Base-by-base conservation (phyloP, 2,797 vertebrate species). In the Anolis apletophallus region DNA sequence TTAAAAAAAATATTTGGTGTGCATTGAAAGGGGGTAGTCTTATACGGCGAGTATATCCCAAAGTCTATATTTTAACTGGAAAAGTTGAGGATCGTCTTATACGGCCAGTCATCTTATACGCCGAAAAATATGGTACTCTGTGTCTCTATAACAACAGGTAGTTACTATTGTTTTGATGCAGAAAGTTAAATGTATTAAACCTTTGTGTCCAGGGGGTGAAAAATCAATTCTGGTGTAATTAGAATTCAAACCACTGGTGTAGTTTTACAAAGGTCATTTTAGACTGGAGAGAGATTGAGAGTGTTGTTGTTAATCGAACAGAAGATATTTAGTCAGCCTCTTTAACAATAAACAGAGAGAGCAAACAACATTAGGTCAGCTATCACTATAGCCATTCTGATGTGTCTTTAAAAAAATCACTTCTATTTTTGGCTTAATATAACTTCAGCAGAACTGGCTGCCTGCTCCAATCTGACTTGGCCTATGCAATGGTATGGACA, bases 201-300 rank as follows among this genome's bases (percentile, higher is more conserved):
- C 79, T 89, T 90, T 92, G 75, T 80, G 75, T 32, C 88, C 59
- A 82, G 13, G 19, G 23, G 34, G 77, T 23, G 34, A 84, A 90
- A 46, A 92, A 93, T 81, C 91, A 90, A 92, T 90, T 86, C 77
- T 82, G 72, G 76, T 89, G 46, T 87, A 88, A 72, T 69, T 59
- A 87, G 67, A 86, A 88, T 82, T 64, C 83, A 88, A 52, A 74
- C 36, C 73, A 83, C 75, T 57, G 36, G 64, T 16, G 16, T 87
- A 90, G 54, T 85, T 90, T 87, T 90, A 86, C 78, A 93, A 93
- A 92, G 91, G 90, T 92, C 88, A 84, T 87, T 93, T 93, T 88
- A 86, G 87, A 79, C 83, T 78, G 73, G 46, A 46, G 80, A 87
- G 64, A 89, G 68, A 74, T 46, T 83, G 82, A 90, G 80, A 68